Evolutionary conservation across 2,797 vertebrate species (phyloP).

Genomic region (Halcyon leucocephala): DNA sequence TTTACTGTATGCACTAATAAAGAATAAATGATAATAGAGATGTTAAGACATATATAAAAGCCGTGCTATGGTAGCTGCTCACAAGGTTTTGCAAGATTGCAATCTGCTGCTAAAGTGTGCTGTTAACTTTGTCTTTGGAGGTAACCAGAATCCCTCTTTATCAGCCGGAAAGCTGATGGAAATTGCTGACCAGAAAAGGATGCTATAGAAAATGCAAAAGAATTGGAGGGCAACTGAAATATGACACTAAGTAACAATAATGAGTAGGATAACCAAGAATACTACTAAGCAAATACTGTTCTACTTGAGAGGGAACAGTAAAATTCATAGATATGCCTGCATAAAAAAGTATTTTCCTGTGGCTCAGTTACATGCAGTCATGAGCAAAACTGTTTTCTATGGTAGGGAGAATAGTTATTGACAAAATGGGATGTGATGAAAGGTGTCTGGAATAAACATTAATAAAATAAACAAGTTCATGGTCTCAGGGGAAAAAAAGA

Average conservation of each 20-base stretch:
- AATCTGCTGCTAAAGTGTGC: background rate
- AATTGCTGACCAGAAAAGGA: background rate
- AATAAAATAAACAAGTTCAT: background rate
- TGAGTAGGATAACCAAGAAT: background rate
- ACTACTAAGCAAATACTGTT: background rate
- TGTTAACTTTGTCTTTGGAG: background rate
- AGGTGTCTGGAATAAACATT: conserved; percentile 42
- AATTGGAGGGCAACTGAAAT: background rate
- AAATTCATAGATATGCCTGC: background rate
- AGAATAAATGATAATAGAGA: background rate
- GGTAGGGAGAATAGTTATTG: background rate
- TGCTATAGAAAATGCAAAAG: background rate
- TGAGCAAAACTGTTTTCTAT: background rate
- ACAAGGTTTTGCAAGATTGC: background rate
- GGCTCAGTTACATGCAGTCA: background rate
- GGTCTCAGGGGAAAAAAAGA: conserved; percentile 18
- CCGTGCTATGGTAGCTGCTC: background rate
- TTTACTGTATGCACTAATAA: background rate
- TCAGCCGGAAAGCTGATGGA: background rate
- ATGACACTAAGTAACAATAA: background rate
- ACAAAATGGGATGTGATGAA: background rate
- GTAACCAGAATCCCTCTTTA: background rate
- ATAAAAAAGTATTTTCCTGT: background rate
- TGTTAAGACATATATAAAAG: background rate
- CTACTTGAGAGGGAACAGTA: background rate